Evolutionary conservation across 2,888 invertebrate genomes (phyloP).

Genomic region (Nomada goodeniana): DNA sequence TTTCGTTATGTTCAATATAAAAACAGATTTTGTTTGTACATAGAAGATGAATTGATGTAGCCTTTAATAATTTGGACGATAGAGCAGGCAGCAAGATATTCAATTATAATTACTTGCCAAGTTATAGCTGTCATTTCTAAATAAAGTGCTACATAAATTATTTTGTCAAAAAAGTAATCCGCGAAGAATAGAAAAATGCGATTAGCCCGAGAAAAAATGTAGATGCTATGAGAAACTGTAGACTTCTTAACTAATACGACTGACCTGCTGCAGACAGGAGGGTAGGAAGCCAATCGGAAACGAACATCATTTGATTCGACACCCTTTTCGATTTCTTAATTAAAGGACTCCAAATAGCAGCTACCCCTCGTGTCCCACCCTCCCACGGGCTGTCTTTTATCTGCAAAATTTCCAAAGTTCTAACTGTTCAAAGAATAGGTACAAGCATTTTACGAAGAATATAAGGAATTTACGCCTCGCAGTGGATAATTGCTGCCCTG

Average conservation of each 20-base stretch:
- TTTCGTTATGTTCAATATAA: too few relatives aligned
- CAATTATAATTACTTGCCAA: too few relatives aligned
- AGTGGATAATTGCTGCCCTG: conserved; percentile 93
- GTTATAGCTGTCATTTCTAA: too few relatives aligned
- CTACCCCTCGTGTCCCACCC: conserved; percentile 86
- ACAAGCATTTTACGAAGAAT: neutral
- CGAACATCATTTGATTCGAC: conserved; percentile 85
- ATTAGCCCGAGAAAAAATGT: too few relatives aligned
- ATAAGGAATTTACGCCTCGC: conserved; percentile 87
- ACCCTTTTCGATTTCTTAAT: conserved; percentile 84
- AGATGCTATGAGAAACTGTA: too few relatives aligned
- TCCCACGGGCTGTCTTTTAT: conserved; percentile 88
- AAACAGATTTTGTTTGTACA: too few relatives aligned
- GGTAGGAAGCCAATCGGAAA: conserved; percentile 87
- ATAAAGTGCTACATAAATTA: too few relatives aligned
- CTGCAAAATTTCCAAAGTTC: conserved; percentile 73
- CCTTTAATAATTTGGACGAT: too few relatives aligned
- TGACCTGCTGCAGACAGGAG: conserved; percentile 85
- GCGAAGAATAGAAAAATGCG: too few relatives aligned
- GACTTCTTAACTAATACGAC: conserved; percentile 9
- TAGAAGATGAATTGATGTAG: too few relatives aligned
- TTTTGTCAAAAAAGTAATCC: too few relatives aligned
- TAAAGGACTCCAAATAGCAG: conserved; percentile 86
- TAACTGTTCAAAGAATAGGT: neutral
- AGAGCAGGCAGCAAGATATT: too few relatives aligned